phyloP scores from a whole-genome alignment of 37 sponge, comb jelly and placozoan species.

The Amphimedon queenslandica region DNA sequence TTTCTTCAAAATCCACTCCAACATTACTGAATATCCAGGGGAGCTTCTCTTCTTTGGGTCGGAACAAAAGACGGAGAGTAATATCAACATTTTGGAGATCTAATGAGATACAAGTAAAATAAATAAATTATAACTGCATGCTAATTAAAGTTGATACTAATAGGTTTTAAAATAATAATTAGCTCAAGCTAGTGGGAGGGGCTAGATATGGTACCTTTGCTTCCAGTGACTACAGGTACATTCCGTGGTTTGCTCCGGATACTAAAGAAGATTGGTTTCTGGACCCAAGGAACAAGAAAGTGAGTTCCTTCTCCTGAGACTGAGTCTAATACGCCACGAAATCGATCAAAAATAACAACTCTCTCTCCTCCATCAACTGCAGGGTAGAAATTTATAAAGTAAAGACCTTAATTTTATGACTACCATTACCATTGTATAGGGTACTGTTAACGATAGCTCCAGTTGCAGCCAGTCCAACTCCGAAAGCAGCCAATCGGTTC shows the following conservation, averaged over 20 bases:
- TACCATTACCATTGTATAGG: constrained; percentile 87
- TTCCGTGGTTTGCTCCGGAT: constrained; percentile 84
- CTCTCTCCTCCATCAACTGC: constrained; percentile 93
- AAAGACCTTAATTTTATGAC: neutral
- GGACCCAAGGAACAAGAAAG: constrained; percentile 86
- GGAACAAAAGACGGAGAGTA: constrained; percentile 91
- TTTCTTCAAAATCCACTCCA: constrained; percentile 86
- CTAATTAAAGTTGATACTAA: too few species aligned
- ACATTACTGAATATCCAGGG: constrained; percentile 86
- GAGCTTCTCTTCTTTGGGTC: constrained; percentile 65
- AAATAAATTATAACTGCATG: too few species aligned
- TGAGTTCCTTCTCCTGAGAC: constrained; percentile 96
- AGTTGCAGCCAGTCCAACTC: constrained; percentile 69
- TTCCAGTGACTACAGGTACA: constrained; percentile 87
- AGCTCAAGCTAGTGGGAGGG: too few species aligned
- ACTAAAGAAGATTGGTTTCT: constrained; percentile 87
- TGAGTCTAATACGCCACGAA: constrained; percentile 72
- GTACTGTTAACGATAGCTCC: constrained; percentile 81
- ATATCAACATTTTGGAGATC: constrained; percentile 96
- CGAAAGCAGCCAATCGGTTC: constrained; percentile 61
- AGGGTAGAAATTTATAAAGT: neutral
- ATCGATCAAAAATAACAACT: constrained; percentile 90
- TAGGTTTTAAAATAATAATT: too few species aligned
- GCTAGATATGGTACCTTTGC: constrained; percentile 61
- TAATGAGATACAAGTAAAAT: constrained; percentile 13